phyloP scores from a whole-genome alignment of 2,888 invertebrate genomes.

The Sminthurinus aureus region DNA sequence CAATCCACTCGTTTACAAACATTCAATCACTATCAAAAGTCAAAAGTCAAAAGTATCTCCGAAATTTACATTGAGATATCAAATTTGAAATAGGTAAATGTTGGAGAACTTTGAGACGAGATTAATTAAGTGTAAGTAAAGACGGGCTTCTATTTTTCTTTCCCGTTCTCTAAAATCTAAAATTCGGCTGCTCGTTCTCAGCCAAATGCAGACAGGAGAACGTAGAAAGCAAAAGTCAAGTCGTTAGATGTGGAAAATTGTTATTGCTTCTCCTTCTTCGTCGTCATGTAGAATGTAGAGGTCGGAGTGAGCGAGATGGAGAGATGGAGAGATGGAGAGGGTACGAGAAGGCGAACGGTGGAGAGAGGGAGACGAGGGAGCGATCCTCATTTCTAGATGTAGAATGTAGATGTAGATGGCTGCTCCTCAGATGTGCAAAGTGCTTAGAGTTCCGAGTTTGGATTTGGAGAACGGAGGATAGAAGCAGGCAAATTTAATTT shows the following conservation, averaged over 20 bases:
- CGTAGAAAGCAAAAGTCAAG: conserved; percentile 29
- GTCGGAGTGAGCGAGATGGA: neutral
- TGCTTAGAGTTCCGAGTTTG: too few species aligned
- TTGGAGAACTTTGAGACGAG: conserved; percentile 17
- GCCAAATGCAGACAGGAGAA: neutral
- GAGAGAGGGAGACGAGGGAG: conserved; percentile 3
- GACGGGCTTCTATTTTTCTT: neutral
- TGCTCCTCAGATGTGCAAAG: neutral
- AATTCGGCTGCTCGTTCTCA: neutral
- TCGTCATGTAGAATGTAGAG: neutral
- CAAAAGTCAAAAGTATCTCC: too few species aligned
- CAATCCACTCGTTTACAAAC: too few species aligned
- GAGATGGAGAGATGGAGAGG: conserved; percentile 8
- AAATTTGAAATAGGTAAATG: neutral
- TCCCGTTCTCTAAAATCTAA: too few species aligned
- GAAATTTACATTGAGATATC: too few species aligned
- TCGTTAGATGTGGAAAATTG: conserved; percentile 38
- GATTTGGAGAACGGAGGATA: conserved; percentile 5
- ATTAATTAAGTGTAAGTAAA: conserved; percentile 28
- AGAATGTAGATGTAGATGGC: neutral
- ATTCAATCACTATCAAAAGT: too few species aligned
- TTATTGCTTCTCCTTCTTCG: conserved; percentile 16
- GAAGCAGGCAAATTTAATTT: conserved; percentile 55
- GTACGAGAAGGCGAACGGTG: neutral
- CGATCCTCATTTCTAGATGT: neutral